These are phyloP conservation scores for Scaptomyza pallida DNA, from an alignment of 1,140 invertebrate species.

Conservation along the genomic window DNA sequence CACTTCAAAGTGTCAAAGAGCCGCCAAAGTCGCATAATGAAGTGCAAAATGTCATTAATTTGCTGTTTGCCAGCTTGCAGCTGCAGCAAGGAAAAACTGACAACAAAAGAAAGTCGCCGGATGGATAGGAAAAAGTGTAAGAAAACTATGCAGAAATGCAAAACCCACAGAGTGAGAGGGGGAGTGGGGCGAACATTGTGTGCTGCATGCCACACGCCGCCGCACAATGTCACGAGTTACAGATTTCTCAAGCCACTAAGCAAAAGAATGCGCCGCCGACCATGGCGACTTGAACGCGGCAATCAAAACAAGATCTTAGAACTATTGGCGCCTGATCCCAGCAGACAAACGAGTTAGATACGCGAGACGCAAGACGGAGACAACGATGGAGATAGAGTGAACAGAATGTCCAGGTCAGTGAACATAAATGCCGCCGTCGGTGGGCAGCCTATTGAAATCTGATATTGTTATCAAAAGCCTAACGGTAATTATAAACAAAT, in stretches of 20 bases:
- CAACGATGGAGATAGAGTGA: slow-evolving; percentile 37
- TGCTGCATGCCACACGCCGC: slow-evolving; percentile 48
- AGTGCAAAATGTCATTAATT: slow-evolving; percentile 83
- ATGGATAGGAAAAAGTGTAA: slow-evolving; percentile 53
- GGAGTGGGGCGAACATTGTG: background rate
- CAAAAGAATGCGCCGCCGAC: slow-evolving; percentile 66
- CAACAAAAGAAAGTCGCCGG: slow-evolving; percentile 74
- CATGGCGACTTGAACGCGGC: slow-evolving; percentile 44
- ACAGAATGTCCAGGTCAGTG: slow-evolving; percentile 66
- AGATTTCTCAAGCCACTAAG: slow-evolving; percentile 78
- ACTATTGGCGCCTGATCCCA: slow-evolving; percentile 73
- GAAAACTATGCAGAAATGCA: slow-evolving; percentile 77
- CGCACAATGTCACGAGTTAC: slow-evolving; percentile 72
- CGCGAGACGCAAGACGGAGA: slow-evolving; percentile 9
- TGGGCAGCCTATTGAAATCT: slow-evolving; percentile 66
- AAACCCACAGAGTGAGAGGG: slow-evolving; percentile 32
- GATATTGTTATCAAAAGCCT: slow-evolving; percentile 70
- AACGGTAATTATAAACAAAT: slow-evolving; percentile 82
- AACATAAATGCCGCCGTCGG: slow-evolving; percentile 64
- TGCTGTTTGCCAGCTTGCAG: slow-evolving; percentile 53
- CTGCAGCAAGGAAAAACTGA: slow-evolving; percentile 40
- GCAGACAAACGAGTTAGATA: slow-evolving; percentile 1
- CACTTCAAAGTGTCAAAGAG: slow-evolving; percentile 81
- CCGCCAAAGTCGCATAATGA: slow-evolving; percentile 81
- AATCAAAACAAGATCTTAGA: slow-evolving; percentile 83